These are phyloP conservation scores for Caenorhabditis brenneri DNA, from an alignment of 1,140 invertebrate genomes.

Conservation along the genomic window DNA sequence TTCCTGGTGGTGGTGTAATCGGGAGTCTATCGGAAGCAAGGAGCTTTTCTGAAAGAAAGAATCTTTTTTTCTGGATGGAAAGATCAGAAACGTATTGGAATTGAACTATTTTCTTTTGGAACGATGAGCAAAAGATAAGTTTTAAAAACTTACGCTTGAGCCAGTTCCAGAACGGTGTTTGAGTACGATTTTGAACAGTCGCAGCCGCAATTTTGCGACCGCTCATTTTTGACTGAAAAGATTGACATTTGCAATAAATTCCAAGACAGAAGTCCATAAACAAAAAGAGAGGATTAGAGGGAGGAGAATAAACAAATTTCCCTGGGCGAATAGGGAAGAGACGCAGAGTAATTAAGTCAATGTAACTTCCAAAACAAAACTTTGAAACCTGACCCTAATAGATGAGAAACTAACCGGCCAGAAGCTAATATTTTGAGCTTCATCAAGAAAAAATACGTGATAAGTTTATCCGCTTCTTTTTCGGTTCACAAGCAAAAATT, in stretches of 20 bases:
- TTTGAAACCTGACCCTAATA: too few species aligned
- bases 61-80: background rate
- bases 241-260: background rate
- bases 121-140: too few species aligned
- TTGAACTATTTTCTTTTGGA: too few species aligned
- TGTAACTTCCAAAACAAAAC: too few species aligned
- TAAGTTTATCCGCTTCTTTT: too few species aligned
- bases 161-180: conserved; percentile 58
- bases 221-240: conserved; percentile 41
- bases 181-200: conserved; percentile 56
- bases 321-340: background rate
- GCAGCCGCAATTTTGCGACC: conserved; percentile 57
- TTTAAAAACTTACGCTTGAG: conserved; percentile 14
- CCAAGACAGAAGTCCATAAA: background rate
- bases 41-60: conserved; percentile 43
- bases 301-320: background rate
- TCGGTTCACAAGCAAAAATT: too few species aligned
- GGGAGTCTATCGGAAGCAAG: conserved; percentile 52
- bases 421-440: too few species aligned
- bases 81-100: too few species aligned
- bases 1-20: conserved; percentile 54
- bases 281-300: background rate
- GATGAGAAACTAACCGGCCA: too few species aligned
- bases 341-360: background rate
- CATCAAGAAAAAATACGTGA: too few species aligned